Evolutionary conservation across 2,888 invertebrate genomes (phyloP).

Genomic region (Zhuqinia jingwanae): DNA sequence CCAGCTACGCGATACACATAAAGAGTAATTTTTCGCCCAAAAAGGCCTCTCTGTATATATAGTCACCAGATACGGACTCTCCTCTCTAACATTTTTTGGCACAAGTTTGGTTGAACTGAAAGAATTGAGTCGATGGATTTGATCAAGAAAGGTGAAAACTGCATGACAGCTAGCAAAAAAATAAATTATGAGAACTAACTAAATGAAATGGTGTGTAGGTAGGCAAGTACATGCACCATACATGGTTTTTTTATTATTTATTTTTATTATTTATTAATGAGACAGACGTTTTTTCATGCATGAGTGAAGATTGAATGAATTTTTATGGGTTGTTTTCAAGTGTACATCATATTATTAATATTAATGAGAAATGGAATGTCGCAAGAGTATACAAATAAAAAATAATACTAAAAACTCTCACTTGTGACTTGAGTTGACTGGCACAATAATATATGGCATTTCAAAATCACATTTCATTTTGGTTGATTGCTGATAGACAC

Average conservation of each 20-base stretch:
- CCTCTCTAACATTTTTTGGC: not conserved
- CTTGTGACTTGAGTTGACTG: not conserved
- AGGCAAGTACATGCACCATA: not conserved
- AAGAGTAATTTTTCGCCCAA: no score
- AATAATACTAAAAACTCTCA: not conserved
- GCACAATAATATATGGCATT: not conserved
- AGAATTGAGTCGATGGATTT: no score
- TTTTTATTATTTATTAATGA: not conserved
- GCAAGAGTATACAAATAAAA: no score
- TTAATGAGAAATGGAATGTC: no score
- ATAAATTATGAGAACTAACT: no score
- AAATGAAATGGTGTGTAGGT: not conserved
- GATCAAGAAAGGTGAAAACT: not conserved
- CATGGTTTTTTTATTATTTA: not conserved
- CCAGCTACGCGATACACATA: not conserved
- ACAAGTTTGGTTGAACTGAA: not conserved
- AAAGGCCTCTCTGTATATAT: no score
- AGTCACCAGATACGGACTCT: not conserved
- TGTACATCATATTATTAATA: no score
- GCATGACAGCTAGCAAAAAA: not conserved
- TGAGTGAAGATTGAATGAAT: no score
- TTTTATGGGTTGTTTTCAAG: no score
- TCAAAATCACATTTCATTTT: not conserved
- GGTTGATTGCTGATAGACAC: slow-evolving; percentile 5
- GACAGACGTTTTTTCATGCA: slow-evolving; percentile 1